Conservation (phyloP, 2,888 invertebrate species). For the Orchesellides sinensis region DNA sequence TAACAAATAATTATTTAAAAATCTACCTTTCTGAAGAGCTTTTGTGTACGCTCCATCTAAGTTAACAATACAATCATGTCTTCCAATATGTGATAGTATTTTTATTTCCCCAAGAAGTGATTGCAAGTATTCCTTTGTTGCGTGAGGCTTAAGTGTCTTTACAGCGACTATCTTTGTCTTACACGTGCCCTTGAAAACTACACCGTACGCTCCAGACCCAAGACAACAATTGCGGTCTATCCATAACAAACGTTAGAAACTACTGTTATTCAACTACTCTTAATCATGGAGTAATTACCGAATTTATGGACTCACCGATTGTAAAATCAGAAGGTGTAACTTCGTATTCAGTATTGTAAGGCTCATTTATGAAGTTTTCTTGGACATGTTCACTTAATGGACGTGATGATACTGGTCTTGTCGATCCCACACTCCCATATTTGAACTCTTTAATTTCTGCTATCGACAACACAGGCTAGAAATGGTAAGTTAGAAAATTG, state of each 20-base stretch:
- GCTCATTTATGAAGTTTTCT: conserved; percentile 17
- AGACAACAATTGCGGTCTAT: conserved; percentile 38
- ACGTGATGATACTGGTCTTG: background rate
- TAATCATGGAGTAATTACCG: background rate
- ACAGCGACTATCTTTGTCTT: conserved; percentile 46
- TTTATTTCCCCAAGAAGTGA: conserved; percentile 62
- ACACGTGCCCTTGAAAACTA: conserved; percentile 50
- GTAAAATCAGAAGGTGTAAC: conserved; percentile 1
- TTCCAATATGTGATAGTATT: conserved; percentile 54
- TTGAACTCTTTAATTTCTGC: conserved; percentile 46
- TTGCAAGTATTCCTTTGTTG: conserved; percentile 47
- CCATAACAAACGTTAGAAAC: background rate
- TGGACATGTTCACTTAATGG: background rate
- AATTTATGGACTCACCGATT: conserved; percentile 11
- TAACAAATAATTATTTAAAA: background rate
- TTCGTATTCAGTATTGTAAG: conserved; percentile 30
- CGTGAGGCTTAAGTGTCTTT: conserved; percentile 47
- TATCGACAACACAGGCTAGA: conserved; percentile 21
- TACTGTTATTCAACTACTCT: too few species aligned
- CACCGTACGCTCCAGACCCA: conserved; percentile 59
- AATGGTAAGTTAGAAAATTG: background rate
- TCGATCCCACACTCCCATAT: conserved; percentile 14
- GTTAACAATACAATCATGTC: conserved; percentile 55
- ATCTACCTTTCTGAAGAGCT: conserved; percentile 34
- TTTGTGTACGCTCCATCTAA: conserved; percentile 56